Evolutionary conservation across 2,797 vertebrate species (phyloP).

Genomic region (Toxotes lorentzi): DNA sequence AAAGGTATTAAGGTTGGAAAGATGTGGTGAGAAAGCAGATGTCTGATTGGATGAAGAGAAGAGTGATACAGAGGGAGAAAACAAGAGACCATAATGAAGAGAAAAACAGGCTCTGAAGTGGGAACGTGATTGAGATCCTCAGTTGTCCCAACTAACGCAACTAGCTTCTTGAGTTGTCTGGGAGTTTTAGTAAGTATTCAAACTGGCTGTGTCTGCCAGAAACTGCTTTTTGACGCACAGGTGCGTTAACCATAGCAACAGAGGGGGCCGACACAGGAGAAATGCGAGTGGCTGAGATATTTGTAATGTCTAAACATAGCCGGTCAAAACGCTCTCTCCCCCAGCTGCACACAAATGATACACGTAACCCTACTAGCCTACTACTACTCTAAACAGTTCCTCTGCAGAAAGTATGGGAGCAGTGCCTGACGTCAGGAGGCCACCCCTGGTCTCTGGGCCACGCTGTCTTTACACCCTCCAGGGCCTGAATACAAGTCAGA

Average conservation of each 20-base stretch:
- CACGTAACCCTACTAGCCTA: constrained; percentile 61
- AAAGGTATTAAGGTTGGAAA: background rate
- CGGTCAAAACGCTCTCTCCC: constrained; percentile 76
- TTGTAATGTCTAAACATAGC: constrained; percentile 84
- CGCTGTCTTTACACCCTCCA: constrained; percentile 52
- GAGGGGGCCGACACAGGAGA: constrained; percentile 69
- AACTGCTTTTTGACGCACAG: constrained; percentile 69
- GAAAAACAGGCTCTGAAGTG: background rate
- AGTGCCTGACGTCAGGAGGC: constrained; percentile 52
- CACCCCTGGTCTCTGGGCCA: constrained; percentile 28
- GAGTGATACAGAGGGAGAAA: background rate
- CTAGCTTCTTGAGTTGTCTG: constrained; percentile 12
- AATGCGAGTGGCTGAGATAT: constrained; percentile 82
- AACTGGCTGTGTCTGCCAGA: constrained; percentile 46
- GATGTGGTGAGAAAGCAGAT: constrained; percentile 9
- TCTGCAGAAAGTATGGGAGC: constrained; percentile 42
- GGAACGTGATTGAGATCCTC: constrained; percentile 18
- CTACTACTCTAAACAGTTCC: constrained; percentile 72
- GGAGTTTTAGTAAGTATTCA: constrained; percentile 19
- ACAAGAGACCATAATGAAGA: background rate
- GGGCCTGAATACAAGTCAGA: constrained; percentile 38
- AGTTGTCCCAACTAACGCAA: constrained; percentile 3
- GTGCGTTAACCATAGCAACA: constrained; percentile 78
- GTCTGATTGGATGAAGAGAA: background rate
- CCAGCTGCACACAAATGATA: constrained; percentile 80